phyloP scores from a whole-genome alignment of 2,113 vertebrate species.

The Tympanuchus pallidicinctus region DNA sequence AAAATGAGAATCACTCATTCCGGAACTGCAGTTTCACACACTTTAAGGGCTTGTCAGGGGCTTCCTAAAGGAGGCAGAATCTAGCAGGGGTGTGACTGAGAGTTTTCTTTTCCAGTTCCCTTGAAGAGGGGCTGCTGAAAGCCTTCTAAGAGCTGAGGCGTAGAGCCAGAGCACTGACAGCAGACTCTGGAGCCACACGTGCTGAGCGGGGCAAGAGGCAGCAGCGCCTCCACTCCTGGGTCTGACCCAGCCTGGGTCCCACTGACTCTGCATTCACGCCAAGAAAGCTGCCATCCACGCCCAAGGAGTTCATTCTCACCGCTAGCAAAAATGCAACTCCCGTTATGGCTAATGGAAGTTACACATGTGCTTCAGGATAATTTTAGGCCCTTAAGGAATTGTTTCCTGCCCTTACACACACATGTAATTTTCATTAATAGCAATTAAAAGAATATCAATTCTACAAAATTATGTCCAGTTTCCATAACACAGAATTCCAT shows the following conservation, averaged over 20 bases:
- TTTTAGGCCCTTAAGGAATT: conserved; percentile 52
- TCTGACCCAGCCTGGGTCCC: background rate
- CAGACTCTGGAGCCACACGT: fast-evolving
- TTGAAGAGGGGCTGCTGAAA: background rate
- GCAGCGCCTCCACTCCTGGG: background rate
- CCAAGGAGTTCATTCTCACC: conserved; percentile 32
- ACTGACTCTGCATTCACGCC: background rate
- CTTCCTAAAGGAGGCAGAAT: background rate
- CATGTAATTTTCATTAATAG: conserved; percentile 68
- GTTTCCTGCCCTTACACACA: conserved; percentile 44
- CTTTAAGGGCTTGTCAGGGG: background rate
- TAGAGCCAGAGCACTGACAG: background rate
- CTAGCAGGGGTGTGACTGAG: background rate
- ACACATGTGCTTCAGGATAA: conserved; percentile 54
- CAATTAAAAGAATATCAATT: conserved; percentile 62
- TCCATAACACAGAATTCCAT: conserved; percentile 32
- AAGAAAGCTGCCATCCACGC: background rate
- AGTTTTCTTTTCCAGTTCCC: background rate
- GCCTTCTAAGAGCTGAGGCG: background rate
- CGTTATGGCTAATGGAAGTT: conserved; percentile 52
- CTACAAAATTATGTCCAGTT: conserved; percentile 49
- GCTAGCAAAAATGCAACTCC: conserved; percentile 29
- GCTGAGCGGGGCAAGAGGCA: background rate
- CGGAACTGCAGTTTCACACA: background rate
- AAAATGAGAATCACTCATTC: conserved; percentile 8